A percentile compares a stretch with the other conserved stretches of the same genome.
phyloP scores from a whole-genome alignment of 2,888 invertebrate species.

The Lepidocyrtinus sp. region DNA sequence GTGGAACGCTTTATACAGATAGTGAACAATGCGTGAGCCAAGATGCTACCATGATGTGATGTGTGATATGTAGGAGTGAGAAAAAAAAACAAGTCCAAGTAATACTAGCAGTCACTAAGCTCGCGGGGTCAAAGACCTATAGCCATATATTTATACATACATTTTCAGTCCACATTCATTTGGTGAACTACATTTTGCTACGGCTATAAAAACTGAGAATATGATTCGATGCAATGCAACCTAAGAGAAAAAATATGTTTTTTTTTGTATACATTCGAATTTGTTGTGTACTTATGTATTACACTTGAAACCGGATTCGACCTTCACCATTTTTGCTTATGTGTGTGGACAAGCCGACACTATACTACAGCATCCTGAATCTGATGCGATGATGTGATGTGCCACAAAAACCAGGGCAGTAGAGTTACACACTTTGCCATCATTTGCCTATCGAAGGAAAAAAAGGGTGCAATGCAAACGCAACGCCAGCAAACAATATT shows the following conservation, averaged over 20 bases:
- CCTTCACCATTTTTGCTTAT: constrained; percentile 54
- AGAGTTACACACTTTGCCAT: not conserved
- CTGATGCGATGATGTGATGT: constrained; percentile 42
- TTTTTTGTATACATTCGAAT: not conserved
- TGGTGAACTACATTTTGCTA: constrained; percentile 57
- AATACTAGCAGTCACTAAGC: constrained; percentile 31
- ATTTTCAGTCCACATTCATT: constrained; percentile 55
- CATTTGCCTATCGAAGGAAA: not conserved
- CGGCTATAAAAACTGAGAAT: constrained; percentile 19
- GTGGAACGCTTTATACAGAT: not conserved
- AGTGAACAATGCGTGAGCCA: constrained; percentile 5
- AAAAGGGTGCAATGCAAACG: constrained; percentile 1
- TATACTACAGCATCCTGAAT: constrained; percentile 42
- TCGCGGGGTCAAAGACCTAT: constrained; percentile 60
- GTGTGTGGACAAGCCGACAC: constrained; percentile 42
- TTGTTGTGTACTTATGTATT: constrained; percentile 35
- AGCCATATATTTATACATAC: constrained; percentile 50
- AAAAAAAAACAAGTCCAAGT: constrained; percentile 57
- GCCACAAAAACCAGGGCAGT: constrained; percentile 59
- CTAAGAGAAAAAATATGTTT: not conserved
- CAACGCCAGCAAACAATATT: too few relatives aligned
- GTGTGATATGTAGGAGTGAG: constrained; percentile 55
- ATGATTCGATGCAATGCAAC: too few relatives aligned
- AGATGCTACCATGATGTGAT: not conserved
- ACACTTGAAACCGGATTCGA: constrained; percentile 63